Conservation (phyloP, 2,888 invertebrate genomes). For the Eilema sororculum region DNA sequence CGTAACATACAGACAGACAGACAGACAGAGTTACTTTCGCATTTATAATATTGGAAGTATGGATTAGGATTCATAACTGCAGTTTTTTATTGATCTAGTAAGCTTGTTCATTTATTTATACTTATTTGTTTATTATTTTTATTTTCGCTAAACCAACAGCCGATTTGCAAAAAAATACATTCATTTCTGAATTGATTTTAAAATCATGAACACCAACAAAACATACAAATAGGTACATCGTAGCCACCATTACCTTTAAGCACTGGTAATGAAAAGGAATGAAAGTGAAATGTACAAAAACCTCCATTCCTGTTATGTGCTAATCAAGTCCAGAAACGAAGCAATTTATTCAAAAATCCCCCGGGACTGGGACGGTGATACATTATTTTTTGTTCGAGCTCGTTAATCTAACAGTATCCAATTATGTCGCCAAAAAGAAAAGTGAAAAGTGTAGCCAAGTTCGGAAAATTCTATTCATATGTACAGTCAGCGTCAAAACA, state of each 20-base stretch:
- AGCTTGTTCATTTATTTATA: too few relatives aligned
- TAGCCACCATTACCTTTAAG: background rate
- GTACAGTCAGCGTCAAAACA: too few relatives aligned
- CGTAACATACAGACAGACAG: too few relatives aligned
- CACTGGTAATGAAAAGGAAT: slow-evolving; percentile 5
- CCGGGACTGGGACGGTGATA: slow-evolving; percentile 5
- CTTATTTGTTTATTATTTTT: too few relatives aligned
- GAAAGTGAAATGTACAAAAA: slow-evolving; percentile 4
- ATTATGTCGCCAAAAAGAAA: slow-evolving; percentile 11
- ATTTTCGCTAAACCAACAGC: too few relatives aligned
- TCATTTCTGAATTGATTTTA: too few relatives aligned
- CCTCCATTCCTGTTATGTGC: slow-evolving; percentile 1
- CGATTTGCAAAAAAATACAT: too few relatives aligned
- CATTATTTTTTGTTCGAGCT: slow-evolving; percentile 15
- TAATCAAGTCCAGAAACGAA: slow-evolving; percentile 10
- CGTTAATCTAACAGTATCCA: slow-evolving; percentile 15
- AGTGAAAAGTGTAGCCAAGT: slow-evolving; percentile 6
- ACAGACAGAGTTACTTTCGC: too few relatives aligned
- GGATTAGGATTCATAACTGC: too few relatives aligned
- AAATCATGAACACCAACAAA: background rate
- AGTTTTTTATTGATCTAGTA: too few relatives aligned
- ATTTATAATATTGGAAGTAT: too few relatives aligned
- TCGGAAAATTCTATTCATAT: background rate
- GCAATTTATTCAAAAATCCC: slow-evolving; percentile 16
- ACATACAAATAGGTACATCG: background rate